Percentiles rank a stretch among this genome's conserved stretches.
Conservation (phyloP, 1,140 invertebrate species). For the Drosophila truncata region DNA sequence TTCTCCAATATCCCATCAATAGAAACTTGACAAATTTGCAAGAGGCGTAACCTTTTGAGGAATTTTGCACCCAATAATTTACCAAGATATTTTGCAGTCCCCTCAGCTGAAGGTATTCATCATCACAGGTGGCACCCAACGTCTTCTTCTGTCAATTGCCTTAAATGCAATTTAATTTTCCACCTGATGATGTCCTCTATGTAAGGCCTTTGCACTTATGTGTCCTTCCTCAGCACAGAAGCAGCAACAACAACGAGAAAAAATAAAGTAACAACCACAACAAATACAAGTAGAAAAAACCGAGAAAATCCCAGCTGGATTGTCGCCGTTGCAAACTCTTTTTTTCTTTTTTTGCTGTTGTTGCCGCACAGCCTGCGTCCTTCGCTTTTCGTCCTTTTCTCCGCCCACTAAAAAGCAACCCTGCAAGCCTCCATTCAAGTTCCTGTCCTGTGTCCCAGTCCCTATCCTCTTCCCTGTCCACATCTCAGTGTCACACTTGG, state of each 20-base stretch:
- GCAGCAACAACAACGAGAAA: slow-evolving; percentile 18
- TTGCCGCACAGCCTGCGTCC: slow-evolving; percentile 31
- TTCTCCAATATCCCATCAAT: background rate
- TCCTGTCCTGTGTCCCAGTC: slow-evolving; percentile 34
- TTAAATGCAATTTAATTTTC: slow-evolving; percentile 67
- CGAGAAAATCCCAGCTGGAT: slow-evolving; percentile 69
- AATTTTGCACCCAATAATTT: slow-evolving; percentile 37
- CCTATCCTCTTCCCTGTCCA: slow-evolving; percentile 17
- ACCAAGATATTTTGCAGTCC: slow-evolving; percentile 7
- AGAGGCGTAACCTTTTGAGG: background rate
- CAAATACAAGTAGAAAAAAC: slow-evolving; percentile 22
- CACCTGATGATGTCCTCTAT: slow-evolving; percentile 59
- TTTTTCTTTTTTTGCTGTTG: slow-evolving; percentile 31
- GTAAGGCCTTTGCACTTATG: slow-evolving; percentile 41
- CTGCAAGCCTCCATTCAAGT: slow-evolving; percentile 34
- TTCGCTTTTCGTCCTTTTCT: slow-evolving; percentile 44
- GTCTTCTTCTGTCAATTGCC: slow-evolving; percentile 54
- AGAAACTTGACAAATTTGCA: slow-evolving; percentile 18
- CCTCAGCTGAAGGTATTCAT: slow-evolving; percentile 20
- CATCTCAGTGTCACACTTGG: slow-evolving; percentile 74
- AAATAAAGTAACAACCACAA: slow-evolving; percentile 25
- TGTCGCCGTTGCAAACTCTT: slow-evolving; percentile 41
- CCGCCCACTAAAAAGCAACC: slow-evolving; percentile 29
- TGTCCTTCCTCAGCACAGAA: slow-evolving; percentile 16
- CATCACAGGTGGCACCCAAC: slow-evolving; percentile 30